A percentile compares a stretch with the other conserved stretches of the same genome.
These are phyloP conservation scores for Acanthoscelides obtectus DNA, from an alignment of 2,888 invertebrate genomes.

Conservation along the genomic window DNA sequence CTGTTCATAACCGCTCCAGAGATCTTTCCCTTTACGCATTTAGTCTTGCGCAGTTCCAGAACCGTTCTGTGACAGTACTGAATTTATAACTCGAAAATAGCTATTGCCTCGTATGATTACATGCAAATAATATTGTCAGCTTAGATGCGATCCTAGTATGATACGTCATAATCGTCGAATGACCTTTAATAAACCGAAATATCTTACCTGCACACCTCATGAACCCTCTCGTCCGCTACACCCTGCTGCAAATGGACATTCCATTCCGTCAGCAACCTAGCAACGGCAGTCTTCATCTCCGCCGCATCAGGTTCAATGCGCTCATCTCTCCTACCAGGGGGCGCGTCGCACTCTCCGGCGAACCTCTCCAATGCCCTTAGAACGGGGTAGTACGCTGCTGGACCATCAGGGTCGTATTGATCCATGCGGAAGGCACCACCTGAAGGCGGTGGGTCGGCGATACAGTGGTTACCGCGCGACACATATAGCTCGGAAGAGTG, in stretches of 20 bases:
- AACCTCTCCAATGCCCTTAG: slow-evolving; percentile 90
- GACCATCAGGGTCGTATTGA: slow-evolving; percentile 74
- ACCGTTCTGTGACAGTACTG: too few species aligned
- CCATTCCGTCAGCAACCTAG: slow-evolving; percentile 79
- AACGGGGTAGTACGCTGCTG: slow-evolving; percentile 86
- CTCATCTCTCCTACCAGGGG: slow-evolving; percentile 81
- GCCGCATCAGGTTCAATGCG: slow-evolving; percentile 65
- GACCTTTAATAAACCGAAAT: background rate
- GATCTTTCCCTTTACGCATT: too few species aligned
- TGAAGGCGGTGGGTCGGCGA: slow-evolving; percentile 75
- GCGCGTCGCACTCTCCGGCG: slow-evolving; percentile 79
- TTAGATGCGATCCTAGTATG: too few species aligned
- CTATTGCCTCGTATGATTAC: too few species aligned
- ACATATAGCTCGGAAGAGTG: slow-evolving; percentile 79
- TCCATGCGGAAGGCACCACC: slow-evolving; percentile 30
- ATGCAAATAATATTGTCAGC: too few species aligned
- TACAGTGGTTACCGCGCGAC: slow-evolving; percentile 65
- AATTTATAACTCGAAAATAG: too few species aligned
- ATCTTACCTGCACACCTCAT: slow-evolving; percentile 72
- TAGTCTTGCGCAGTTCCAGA: too few species aligned
- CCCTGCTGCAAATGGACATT: slow-evolving; percentile 60
- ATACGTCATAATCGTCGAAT: background rate
- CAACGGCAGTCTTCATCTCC: slow-evolving; percentile 67
- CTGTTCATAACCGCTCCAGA: too few species aligned
- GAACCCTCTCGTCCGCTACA: slow-evolving; percentile 85